Base-by-base conservation (phyloP, 2,888 invertebrate genomes). In the Lithosia quadra region DNA sequence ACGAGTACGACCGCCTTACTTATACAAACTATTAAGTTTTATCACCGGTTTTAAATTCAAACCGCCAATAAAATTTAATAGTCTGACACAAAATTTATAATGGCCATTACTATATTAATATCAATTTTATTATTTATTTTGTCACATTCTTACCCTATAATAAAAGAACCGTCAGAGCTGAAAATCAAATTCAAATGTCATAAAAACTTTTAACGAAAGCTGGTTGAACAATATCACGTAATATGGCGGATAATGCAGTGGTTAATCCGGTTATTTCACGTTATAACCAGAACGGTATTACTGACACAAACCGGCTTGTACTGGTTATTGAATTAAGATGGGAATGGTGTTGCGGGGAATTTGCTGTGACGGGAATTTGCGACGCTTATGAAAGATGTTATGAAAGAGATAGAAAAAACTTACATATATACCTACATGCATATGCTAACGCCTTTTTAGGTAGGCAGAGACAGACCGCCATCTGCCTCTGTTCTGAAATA, bases 241-340 rank as follows among this genome's bases (percentile, higher is more conserved):
- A 70, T 73, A 80, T 68, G 63, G 72, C 80, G 73, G 78, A 73
- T 78, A 78, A 80, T 69, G 71, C 72, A 72, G 57, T 57, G 22
- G 63, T 65, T 80, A 78, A 78, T 78, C 80, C 70, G 66, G 68
- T 78, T 78, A 69, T 75, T 75, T 78, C 78, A 75, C 33, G 76
- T 78, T 78, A 78, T 78, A 78, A 80, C 80, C 65, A 73, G 69
- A 66, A 69, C 66, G 63, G 78, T 68, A 71, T 78, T 78, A 75
- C 79, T 63, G 73, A 59, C 65, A 65, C 39, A 53, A 75, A 78
- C 69, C 65, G 61, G 67, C 33, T 80, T 36, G 21, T 36, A 36
- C 36, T 21, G 22, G 36, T 36, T 60, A 36, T 36, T 34, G 22
- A 60, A 60, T 60, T 36, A 60, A 59, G 13, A 60, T 15, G 21